Percentiles rank a stretch among this genome's conserved stretches.
Conservation (phyloP, 2,888 invertebrate species). For the Melieria picta region DNA sequence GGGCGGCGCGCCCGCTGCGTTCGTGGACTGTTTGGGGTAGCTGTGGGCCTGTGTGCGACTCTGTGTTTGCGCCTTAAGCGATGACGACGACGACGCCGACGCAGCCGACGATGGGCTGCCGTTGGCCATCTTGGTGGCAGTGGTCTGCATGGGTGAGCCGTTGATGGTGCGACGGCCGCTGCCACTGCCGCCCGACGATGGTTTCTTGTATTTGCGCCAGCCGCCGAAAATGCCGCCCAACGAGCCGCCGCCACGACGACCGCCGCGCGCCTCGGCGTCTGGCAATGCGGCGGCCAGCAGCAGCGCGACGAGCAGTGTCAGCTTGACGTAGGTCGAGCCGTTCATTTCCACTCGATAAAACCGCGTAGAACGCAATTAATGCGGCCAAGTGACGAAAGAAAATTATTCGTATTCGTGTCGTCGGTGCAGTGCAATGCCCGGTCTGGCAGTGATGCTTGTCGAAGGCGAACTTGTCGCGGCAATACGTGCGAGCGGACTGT, state of each 20-base stretch:
- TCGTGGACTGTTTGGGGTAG: not conserved
- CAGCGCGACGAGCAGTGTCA: conserved; percentile 9
- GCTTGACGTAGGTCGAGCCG: too few species aligned
- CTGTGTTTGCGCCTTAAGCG: conserved; percentile 39
- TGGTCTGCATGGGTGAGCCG: conserved; percentile 49
- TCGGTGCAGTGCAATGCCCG: too few species aligned
- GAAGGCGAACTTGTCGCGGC: too few species aligned
- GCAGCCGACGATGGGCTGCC: not conserved
- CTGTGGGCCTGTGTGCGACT: conserved; percentile 38
- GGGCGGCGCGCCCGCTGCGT: not conserved
- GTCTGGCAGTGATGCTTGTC: too few species aligned
- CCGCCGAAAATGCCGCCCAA: conserved; percentile 58
- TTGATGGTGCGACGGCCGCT: conserved; percentile 50
- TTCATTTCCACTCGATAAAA: too few species aligned
- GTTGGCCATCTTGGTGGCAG: conserved; percentile 39
- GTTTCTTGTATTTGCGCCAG: conserved; percentile 60
- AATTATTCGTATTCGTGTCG: too few species aligned
- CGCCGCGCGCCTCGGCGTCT: conserved; percentile 52
- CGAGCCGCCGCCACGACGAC: conserved; percentile 58
- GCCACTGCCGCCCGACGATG: conserved; percentile 48
- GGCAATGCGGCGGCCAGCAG: conserved; percentile 23
- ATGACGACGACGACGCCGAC: conserved; percentile 10
- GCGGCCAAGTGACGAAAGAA: too few species aligned
- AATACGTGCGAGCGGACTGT: too few species aligned
- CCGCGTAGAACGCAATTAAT: too few species aligned